Evolutionary conservation across 2,797 vertebrate species (phyloP), one percentile per base, ranked within the genome.

Genomic region (Micropoecilia bifurca): DNA sequence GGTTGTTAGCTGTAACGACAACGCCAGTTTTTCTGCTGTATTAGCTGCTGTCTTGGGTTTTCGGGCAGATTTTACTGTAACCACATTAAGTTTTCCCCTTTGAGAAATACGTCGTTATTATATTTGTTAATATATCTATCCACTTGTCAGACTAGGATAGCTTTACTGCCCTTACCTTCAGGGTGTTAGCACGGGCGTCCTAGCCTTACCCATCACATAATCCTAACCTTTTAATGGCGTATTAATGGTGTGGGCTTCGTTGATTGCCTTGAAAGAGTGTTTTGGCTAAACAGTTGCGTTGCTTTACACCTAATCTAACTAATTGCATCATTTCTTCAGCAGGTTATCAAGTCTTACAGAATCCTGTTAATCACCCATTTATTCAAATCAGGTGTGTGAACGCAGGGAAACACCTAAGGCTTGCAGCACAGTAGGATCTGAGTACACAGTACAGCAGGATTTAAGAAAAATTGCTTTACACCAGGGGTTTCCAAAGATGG

Each of bases 31-130:
- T 91, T 89, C 87, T 88, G 85, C 89, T 90, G 91, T 82, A 89
- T 90, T 90, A 82, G 90, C 85, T 85, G 91, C 90, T 83, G 85
- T 94, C 93, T 90, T 90, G 94, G 94, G 95, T 94, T 95, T 96
- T 92, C 90, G 88, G 85, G 85, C 87, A 78, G 88, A 88, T 84
- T 18, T 77, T 86, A 79, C 75, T 85, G 77, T 80, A 87, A 85
- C 79, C 83, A 85, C 57, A 87, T 84, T 89, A 84, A 85, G 81
- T 77, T 76, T 82, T 82, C 68, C 80, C 73, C 28, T 61, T 57
- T 71, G 14, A 57, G 57, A 45, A 36, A 80, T 69, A 16, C 57
- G 25, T 81, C 78, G 45, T 82, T 71, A 53, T 68, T 48, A 6
- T 43, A 76, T n/a, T 76, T 43, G 18, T 14, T n/a, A 66, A 71